Conservation (phyloP, 2,113 vertebrate species). For the Pseudorasbora parva region DNA sequence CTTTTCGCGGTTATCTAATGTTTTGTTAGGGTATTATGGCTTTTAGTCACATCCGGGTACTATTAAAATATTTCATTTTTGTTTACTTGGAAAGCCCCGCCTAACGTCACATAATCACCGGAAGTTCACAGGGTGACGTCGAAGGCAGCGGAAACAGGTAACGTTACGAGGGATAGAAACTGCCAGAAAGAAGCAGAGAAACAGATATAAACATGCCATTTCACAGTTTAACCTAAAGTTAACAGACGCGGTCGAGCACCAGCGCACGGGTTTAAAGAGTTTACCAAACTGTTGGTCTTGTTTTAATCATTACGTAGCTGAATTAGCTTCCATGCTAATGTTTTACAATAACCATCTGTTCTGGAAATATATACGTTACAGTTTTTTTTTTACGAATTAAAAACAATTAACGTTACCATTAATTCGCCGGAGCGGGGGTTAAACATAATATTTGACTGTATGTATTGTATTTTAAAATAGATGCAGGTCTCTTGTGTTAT, state of each 20-base stretch:
- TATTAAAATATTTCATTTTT: not conserved
- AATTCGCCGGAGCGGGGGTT: not conserved
- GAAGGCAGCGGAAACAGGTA: conserved; percentile 27
- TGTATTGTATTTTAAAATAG: not conserved
- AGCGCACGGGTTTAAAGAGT: not conserved
- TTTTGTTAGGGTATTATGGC: not conserved
- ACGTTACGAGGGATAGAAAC: conserved; percentile 25
- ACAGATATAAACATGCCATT: not conserved
- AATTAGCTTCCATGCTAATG: conserved; percentile 25
- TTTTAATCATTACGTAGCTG: not conserved
- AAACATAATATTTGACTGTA: not conserved
- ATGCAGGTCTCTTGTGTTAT: not conserved
- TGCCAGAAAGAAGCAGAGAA: conserved; percentile 41
- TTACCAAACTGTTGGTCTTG: not conserved
- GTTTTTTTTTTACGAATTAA: not conserved
- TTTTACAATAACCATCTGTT: not conserved
- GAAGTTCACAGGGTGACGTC: conserved; percentile 30
- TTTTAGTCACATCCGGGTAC: no score
- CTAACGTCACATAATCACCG: conserved; percentile 17
- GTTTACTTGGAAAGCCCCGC: not conserved
- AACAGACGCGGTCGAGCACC: not conserved
- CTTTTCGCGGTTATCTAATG: not conserved
- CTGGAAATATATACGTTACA: not conserved
- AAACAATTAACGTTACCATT: not conserved
- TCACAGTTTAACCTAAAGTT: not conserved